Percentiles rank a stretch among this genome's conserved stretches.
Conservation (phyloP, 2,888 invertebrate species). For the Xestia ashworthii region DNA sequence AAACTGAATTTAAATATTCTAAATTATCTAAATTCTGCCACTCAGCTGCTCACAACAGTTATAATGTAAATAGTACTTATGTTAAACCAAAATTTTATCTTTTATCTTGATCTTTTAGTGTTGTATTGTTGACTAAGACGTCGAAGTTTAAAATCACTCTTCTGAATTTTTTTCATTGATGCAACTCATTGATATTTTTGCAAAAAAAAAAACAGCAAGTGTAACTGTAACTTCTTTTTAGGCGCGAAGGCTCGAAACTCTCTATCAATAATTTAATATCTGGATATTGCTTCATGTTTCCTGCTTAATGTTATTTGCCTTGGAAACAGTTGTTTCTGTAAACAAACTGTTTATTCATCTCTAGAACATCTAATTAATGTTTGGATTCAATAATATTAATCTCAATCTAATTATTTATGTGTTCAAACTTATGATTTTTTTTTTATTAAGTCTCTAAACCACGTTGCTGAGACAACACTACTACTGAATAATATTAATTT, state of each 20-base stretch:
- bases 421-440: constrained; percentile 31
- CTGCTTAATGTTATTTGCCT: constrained; percentile 9
- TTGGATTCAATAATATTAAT: constrained; percentile 26
- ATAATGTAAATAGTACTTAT: constrained; percentile 41
- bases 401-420: constrained; percentile 40
- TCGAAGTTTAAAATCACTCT: constrained; percentile 11
- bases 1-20: constrained; percentile 11
- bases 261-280: constrained; percentile 9
- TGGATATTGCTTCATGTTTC: constrained; percentile 34
- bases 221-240: constrained; percentile 2
- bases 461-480: constrained; percentile 43
- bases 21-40: constrained; percentile 21
- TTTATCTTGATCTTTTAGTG: constrained; percentile 13
- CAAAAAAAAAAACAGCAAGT: neutral
- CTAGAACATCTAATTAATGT: constrained; percentile 23
- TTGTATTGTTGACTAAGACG: constrained; percentile 19
- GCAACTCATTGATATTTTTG: constrained; percentile 22
- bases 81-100: constrained; percentile 36
- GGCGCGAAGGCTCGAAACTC: constrained; percentile 21
- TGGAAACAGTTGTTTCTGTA: constrained; percentile 23
- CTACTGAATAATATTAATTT: constrained; percentile 57
- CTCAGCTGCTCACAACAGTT: constrained; percentile 19
- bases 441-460: constrained; percentile 15
- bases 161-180: constrained; percentile 1
- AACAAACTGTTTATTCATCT: constrained; percentile 12